These are phyloP conservation scores for Rhinichthys klamathensis DNA, from an alignment of 2,113 vertebrate species.

Conservation along the genomic window DNA sequence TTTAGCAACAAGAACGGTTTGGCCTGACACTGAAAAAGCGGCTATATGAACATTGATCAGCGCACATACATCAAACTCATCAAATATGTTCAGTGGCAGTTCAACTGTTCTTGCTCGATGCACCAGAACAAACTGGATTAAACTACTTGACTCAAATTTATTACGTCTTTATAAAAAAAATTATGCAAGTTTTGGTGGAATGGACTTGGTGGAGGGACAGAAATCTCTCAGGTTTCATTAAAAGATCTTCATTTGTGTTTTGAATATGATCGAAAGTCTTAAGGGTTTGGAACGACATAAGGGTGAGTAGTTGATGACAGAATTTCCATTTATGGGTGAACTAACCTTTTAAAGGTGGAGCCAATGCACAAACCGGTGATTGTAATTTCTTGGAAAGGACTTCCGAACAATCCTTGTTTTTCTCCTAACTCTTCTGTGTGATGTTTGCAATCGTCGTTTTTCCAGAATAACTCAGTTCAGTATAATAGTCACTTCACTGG, in stretches of 20 bases:
- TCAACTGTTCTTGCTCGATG: not conserved
- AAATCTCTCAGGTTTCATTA: not conserved
- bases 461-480: conserved; percentile 9
- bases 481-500: conserved; percentile 2
- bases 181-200: no score
- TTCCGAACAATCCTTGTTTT: conserved; percentile 19
- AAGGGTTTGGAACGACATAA: not conserved
- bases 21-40: no score
- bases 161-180: no score
- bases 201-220: not conserved
- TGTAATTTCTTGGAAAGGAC: conserved; percentile 22
- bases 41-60: no score
- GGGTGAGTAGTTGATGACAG: not conserved
- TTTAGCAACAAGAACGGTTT: no score
- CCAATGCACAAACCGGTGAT: not conserved
- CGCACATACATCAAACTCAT: not conserved
- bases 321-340: not conserved
- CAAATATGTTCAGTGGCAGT: not conserved
- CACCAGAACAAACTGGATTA: not conserved
- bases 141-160: no score
- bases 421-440: not conserved
- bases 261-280: not conserved
- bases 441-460: not conserved
- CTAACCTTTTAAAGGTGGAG: not conserved
- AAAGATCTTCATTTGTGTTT: not conserved